Percentiles rank a stretch among this genome's conserved stretches.
phyloP scores from a whole-genome alignment of 2,113 vertebrate genomes.

The Bettongia penicillata region DNA sequence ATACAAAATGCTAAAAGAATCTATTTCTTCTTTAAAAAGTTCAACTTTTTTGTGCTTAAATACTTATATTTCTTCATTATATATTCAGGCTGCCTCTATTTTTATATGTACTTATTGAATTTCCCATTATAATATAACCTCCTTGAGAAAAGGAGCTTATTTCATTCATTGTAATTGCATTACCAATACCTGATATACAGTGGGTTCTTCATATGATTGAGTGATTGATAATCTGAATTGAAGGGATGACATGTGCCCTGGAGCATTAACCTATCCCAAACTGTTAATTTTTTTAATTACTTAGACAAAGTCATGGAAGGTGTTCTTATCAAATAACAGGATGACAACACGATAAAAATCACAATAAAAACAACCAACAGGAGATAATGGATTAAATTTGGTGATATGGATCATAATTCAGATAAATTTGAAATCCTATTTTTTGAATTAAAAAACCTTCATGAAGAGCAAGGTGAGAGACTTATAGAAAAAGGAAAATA shows the following conservation, averaged over 20 bases:
- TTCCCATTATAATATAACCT: not conserved
- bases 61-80: not conserved
- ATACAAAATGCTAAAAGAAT: slow-evolving; percentile 72
- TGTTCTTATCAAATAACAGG: not conserved
- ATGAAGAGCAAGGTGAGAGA: not conserved
- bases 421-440: not conserved
- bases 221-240: not conserved
- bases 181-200: not conserved
- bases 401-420: not conserved
- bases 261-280: no score
- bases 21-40: not conserved
- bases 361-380: not conserved
- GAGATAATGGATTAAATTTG: not conserved
- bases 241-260: not conserved
- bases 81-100: not conserved
- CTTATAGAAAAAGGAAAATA: not conserved
- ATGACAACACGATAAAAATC: not conserved
- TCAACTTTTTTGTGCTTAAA: not conserved
- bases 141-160: not conserved
- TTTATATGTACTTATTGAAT: not conserved
- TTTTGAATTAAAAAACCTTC: not conserved
- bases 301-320: not conserved
- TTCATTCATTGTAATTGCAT: not conserved
- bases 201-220: not conserved
- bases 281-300: not conserved